Evolutionary conservation across 1,140 invertebrate genomes (phyloP).

Genomic region (Chymomyza costata): DNA sequence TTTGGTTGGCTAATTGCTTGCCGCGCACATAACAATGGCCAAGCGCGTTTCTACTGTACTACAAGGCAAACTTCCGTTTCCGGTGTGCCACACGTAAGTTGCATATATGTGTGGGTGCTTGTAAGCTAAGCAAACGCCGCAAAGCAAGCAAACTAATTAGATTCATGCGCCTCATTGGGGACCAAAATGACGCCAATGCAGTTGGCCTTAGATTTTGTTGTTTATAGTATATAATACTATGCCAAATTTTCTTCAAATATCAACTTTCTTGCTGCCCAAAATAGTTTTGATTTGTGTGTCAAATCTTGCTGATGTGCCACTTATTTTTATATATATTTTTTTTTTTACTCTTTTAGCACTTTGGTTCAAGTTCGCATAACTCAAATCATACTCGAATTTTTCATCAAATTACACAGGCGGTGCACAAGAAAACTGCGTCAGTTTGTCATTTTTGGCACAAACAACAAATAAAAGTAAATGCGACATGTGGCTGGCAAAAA

Average conservation of each 20-base stretch:
- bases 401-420: conserved; percentile 44
- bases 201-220: too few relatives aligned
- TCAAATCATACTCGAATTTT: conserved; percentile 28
- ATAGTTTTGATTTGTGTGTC: too few relatives aligned
- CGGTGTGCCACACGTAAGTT: conserved; percentile 14
- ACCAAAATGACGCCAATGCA: conserved; percentile 7
- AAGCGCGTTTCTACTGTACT: conserved; percentile 15
- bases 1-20: conserved; percentile 62
- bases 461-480: conserved; percentile 59
- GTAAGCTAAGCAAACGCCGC: conserved; percentile 1
- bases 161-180: conserved; percentile 64
- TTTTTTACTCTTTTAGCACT: conserved; percentile 31
- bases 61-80: conserved; percentile 54
- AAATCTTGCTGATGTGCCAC: too few relatives aligned
- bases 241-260: too few relatives aligned
- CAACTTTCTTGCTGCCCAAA: too few relatives aligned
- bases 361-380: conserved; percentile 60
- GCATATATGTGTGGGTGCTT: neutral
- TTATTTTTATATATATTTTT: conserved; percentile 19
- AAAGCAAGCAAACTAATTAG: conserved; percentile 63
- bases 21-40: conserved; percentile 45
- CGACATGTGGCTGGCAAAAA: conserved; percentile 59
- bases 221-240: too few relatives aligned
- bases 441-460: conserved; percentile 1
- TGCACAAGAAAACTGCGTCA: conserved; percentile 51